Percentiles rank a stretch among this genome's conserved stretches.
phyloP scores from a whole-genome alignment of 2,888 invertebrate genomes.

The Tenthredo livida region DNA sequence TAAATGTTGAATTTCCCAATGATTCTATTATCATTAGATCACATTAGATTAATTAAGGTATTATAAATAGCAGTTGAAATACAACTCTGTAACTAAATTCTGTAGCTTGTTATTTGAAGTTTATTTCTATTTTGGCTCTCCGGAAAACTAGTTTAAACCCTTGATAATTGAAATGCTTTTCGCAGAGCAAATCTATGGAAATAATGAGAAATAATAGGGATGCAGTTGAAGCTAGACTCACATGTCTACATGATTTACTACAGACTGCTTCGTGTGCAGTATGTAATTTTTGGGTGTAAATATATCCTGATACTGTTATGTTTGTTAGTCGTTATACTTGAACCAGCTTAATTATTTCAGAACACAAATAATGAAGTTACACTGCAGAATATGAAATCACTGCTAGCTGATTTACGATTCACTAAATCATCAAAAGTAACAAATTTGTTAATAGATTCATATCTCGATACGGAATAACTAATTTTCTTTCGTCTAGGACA shows the following conservation, averaged over 20 bases:
- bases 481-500: constrained; percentile 21
- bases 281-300: neutral
- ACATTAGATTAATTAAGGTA: neutral
- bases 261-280: constrained; percentile 56
- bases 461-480: neutral
- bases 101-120: neutral
- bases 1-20: neutral
- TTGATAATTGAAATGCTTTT: constrained; percentile 6
- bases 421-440: constrained; percentile 28
- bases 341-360: constrained; percentile 5
- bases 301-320: neutral
- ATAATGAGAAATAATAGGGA: constrained; percentile 54
- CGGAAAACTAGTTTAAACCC: neutral
- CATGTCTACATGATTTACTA: constrained; percentile 55
- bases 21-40: neutral
- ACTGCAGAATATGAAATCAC: constrained; percentile 27
- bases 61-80: neutral
- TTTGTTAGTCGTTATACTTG: neutral
- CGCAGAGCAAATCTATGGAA: constrained; percentile 55
- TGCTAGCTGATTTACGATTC: constrained; percentile 26
- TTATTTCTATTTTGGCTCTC: neutral
- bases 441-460: neutral
- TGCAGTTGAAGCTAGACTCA: constrained; percentile 58
- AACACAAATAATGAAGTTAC: constrained; percentile 4
- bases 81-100: neutral